Percentiles rank a stretch among this genome's conserved stretches.
These are phyloP conservation scores for Bos javanicus DNA, from an alignment of 2,113 vertebrate species.

Conservation along the genomic window DNA sequence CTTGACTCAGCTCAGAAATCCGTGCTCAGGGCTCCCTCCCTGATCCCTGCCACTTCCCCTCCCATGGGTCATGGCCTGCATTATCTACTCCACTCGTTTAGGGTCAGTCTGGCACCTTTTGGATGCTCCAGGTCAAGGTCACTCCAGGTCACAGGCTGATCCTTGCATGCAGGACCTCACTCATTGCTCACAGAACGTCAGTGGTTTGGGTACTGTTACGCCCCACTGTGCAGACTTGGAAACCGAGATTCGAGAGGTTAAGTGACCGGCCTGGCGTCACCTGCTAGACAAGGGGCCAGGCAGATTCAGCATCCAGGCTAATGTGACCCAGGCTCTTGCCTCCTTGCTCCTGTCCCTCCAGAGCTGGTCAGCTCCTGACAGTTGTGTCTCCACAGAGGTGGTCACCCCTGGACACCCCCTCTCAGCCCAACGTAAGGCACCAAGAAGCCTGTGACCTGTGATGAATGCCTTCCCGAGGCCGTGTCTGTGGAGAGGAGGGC, in stretches of 20 bases:
- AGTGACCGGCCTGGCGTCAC: not conserved
- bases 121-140: not conserved
- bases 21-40: no score
- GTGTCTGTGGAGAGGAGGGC: not conserved
- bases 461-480: not conserved
- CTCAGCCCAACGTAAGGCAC: not conserved
- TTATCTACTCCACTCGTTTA: accelerated
- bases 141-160: accelerated
- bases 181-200: accelerated
- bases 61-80: not conserved
- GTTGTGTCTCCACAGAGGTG: not conserved
- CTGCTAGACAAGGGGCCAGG: not conserved
- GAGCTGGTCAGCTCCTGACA: not conserved
- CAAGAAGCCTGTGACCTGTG: not conserved
- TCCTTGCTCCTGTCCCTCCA: not conserved
- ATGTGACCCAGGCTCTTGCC: not conserved
- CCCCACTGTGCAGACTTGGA: not conserved
- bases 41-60: not conserved
- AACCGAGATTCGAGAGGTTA: not conserved
- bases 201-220: not conserved
- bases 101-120: not conserved
- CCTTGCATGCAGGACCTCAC: not conserved
- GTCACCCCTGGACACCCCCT: not conserved
- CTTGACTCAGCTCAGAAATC: not conserved
- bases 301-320: not conserved